Evolutionary conservation across 1,140 invertebrate genomes (phyloP).

Genomic region (Musca domestica): DNA sequence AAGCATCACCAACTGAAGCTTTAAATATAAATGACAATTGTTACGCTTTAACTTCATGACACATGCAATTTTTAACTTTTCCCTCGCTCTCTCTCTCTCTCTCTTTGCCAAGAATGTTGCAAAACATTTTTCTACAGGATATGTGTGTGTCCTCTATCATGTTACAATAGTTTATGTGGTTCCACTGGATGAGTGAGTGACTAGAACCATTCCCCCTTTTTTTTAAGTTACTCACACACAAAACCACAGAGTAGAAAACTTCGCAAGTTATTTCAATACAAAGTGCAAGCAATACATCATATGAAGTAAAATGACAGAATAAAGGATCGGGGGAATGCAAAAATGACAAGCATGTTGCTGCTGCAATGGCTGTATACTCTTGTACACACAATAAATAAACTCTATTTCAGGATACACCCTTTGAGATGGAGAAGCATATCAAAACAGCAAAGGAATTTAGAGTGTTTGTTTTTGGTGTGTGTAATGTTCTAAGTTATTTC

Average conservation of each 20-base stretch:
- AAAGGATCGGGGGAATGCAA: too few species aligned
- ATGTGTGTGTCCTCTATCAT: too few species aligned
- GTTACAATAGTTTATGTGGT: background rate
- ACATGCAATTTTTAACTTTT: background rate
- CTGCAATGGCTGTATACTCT: background rate
- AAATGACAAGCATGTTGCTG: background rate
- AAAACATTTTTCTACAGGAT: background rate
- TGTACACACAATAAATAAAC: too few species aligned
- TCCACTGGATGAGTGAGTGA: background rate
- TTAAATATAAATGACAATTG: too few species aligned
- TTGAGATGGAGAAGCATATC: background rate
- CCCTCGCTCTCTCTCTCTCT: background rate
- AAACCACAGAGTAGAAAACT: conserved; percentile 10
- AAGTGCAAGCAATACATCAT: conserved; percentile 9
- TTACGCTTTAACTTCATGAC: too few species aligned
- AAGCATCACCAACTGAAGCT: too few species aligned
- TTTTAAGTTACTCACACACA: background rate
- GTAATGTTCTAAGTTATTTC: too few species aligned
- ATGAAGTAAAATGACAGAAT: background rate
- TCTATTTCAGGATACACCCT: background rate
- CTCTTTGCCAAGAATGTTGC: background rate
- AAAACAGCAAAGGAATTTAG: background rate
- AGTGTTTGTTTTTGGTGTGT: too few species aligned
- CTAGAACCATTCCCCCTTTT: background rate
- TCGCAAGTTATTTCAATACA: conserved; percentile 14